Percentiles rank a stretch among this genome's conserved stretches.
These are phyloP conservation scores for Ianthella basta DNA, from an alignment of 37 sponge, comb jelly and placozoan genomes.

Conservation along the genomic window DNA sequence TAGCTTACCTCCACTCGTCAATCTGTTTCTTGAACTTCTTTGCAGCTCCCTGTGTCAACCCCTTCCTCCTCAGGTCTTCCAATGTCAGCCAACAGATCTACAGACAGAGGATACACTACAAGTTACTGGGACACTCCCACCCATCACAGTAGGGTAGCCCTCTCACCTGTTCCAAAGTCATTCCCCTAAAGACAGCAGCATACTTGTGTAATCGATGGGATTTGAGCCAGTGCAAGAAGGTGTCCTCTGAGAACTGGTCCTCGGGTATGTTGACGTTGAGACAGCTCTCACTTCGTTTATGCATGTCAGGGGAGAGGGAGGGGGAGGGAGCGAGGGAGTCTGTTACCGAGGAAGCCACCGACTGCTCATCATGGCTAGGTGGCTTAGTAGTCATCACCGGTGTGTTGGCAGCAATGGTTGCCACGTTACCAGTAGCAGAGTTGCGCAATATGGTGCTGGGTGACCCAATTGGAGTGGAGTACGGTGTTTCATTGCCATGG, in stretches of 20 bases:
- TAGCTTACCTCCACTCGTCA: constrained; percentile 61
- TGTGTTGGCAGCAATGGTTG: constrained; percentile 2
- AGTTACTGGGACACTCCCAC: neutral
- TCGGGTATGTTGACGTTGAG: constrained; percentile 26
- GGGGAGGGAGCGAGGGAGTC: constrained; percentile 52
- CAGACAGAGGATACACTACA: neutral
- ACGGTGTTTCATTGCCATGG: neutral
- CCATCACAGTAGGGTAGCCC: too few relatives aligned
- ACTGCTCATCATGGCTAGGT: neutral
- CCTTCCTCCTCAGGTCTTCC: constrained; percentile 50
- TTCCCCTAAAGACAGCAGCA: constrained; percentile 44
- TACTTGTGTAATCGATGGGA: constrained; percentile 78
- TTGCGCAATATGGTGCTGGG: neutral
- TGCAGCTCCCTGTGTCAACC: constrained; percentile 80
- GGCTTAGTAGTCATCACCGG: neutral
- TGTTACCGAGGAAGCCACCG: constrained; percentile 32
- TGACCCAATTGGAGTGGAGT: neutral
- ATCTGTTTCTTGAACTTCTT: constrained; percentile 72
- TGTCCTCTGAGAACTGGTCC: constrained; percentile 41
- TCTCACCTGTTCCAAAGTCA: constrained; percentile 78
- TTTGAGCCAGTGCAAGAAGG: constrained; percentile 73
- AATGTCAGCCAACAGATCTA: constrained; percentile 54
- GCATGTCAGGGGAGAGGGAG: neutral
- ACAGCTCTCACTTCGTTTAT: constrained; percentile 27
- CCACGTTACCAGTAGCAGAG: neutral